These are phyloP conservation scores for Anodontia alba DNA, from an alignment of 2,888 invertebrate genomes.

Conservation along the genomic window DNA sequence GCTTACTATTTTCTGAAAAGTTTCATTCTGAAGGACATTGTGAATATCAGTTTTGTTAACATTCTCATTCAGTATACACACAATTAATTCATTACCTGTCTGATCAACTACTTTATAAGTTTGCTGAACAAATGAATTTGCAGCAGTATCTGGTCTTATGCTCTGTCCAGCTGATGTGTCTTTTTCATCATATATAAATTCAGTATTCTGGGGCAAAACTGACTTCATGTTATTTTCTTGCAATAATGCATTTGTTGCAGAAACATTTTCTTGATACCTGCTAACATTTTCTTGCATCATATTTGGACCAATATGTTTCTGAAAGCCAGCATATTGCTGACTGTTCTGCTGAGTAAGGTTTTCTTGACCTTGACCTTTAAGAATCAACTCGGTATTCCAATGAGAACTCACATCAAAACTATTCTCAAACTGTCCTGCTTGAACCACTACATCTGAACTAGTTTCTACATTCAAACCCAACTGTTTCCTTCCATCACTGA, in stretches of 20 bases:
- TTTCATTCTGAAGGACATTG: neutral
- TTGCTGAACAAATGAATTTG: neutral
- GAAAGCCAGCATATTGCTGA: neutral
- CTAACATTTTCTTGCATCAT: neutral
- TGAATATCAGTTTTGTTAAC: neutral
- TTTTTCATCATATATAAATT: neutral
- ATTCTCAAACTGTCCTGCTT: neutral
- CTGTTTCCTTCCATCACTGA: neutral
- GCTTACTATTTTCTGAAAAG: neutral
- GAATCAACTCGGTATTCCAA: neutral
- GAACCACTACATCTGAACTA: neutral
- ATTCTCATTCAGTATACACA: neutral
- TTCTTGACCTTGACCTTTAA: neutral
- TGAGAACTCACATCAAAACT: neutral
- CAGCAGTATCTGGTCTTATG: no score
- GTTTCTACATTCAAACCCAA: neutral
- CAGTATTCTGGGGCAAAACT: neutral
- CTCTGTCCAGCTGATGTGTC: neutral
- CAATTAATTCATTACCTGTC: neutral
- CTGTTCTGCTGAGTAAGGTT: neutral
- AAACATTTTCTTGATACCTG: neutral
- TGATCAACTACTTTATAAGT: neutral
- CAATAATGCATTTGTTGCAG: neutral
- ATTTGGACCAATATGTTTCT: neutral
- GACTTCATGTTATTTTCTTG: neutral